These are phyloP conservation scores for Sarcophaga caerulescens DNA, from an alignment of 2,888 invertebrate genomes.

Conservation along the genomic window DNA sequence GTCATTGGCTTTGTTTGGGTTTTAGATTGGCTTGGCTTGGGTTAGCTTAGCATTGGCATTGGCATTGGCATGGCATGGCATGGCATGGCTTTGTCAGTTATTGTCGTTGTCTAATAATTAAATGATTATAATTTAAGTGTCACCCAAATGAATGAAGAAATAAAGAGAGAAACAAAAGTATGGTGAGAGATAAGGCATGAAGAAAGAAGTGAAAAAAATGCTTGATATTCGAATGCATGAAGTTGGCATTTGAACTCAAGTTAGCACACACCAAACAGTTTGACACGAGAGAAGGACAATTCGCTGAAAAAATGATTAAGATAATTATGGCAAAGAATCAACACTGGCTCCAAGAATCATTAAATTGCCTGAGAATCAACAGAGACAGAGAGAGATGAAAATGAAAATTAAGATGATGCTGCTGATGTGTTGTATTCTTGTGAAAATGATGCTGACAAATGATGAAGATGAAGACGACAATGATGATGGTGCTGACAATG, in stretches of 20 bases:
- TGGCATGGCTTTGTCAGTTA: not conserved
- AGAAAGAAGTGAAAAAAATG: not conserved
- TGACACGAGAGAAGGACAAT: slow-evolving; percentile 42
- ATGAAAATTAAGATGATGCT: not conserved
- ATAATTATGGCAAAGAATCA: not conserved
- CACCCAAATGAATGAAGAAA: slow-evolving; percentile 13
- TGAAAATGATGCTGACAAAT: not conserved
- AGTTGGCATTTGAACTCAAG: slow-evolving; percentile 46
- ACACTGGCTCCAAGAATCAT: not conserved
- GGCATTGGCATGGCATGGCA: no score
- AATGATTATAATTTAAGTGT: slow-evolving; percentile 46
- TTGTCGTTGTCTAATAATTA: slow-evolving; percentile 16
- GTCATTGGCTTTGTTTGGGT: no score
- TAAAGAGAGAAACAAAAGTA: not conserved
- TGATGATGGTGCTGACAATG: not conserved
- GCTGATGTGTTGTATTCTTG: not conserved
- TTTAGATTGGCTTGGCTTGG: no score
- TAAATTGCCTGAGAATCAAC: not conserved
- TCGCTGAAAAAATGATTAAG: slow-evolving; percentile 37
- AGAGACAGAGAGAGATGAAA: not conserved
- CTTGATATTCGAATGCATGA: slow-evolving; percentile 44
- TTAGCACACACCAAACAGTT: slow-evolving; percentile 26
- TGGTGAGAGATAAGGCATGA: not conserved
- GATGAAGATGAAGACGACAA: slow-evolving; percentile 10
- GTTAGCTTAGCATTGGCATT: no score